Percentiles rank a stretch among this genome's conserved stretches.
These are phyloP conservation scores for Fissipunctia ypsillon DNA, from an alignment of 2,888 invertebrate species.

Conservation along the genomic window DNA sequence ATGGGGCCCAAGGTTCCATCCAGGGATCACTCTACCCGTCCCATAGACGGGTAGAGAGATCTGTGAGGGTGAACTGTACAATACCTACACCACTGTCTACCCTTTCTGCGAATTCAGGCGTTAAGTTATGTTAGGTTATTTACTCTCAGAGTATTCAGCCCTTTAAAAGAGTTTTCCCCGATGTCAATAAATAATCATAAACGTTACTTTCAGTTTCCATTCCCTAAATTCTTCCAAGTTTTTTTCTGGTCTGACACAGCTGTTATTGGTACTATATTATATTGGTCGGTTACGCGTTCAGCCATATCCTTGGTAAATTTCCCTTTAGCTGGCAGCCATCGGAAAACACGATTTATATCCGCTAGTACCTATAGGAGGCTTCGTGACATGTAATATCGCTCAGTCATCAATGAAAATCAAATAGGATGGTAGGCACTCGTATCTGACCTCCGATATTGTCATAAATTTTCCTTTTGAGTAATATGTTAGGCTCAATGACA, in stretches of 20 bases:
- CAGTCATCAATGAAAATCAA: conserved; percentile 42
- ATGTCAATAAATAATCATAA: conserved; percentile 29
- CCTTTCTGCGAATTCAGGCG: too few relatives aligned
- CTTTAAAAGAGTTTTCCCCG: too few relatives aligned
- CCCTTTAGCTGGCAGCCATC: conserved; percentile 32
- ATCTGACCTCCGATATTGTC: not conserved
- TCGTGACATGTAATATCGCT: conserved; percentile 20
- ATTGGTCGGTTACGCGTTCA: not conserved
- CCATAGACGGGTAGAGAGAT: not conserved
- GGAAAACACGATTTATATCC: conserved; percentile 40
- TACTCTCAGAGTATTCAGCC: too few relatives aligned
- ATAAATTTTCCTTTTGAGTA: conserved; percentile 2
- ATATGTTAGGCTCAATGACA: not conserved
- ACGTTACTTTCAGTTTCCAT: not conserved
- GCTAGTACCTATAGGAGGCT: not conserved
- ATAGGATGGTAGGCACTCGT: conserved; percentile 1
- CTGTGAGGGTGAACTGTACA: not conserved
- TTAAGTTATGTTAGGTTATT: not conserved
- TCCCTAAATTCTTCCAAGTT: not conserved
- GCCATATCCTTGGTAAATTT: not conserved
- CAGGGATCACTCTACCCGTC: not conserved
- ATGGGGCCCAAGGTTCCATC: not conserved
- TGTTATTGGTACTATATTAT: conserved; percentile 7
- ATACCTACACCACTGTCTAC: too few relatives aligned
- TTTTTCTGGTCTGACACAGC: not conserved